phyloP scores from a whole-genome alignment of 2,113 vertebrate genomes.

The Arizona elegans region DNA sequence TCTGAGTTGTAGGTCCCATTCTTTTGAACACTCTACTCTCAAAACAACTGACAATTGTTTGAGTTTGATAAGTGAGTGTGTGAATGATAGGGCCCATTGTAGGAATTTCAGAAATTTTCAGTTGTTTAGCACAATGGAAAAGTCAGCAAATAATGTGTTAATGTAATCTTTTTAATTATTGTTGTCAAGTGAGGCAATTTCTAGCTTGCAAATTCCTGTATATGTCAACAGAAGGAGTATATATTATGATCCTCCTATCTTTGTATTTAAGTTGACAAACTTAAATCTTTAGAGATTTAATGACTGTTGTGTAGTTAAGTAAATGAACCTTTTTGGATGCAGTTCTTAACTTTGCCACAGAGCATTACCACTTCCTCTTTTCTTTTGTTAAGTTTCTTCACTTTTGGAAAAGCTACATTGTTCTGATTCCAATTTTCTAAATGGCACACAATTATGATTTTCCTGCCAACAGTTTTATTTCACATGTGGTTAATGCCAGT shows the following conservation, averaged over 20 bases:
- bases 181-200: conserved; percentile 10
- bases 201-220: background rate
- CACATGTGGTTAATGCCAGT: conserved; percentile 55
- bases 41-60: background rate
- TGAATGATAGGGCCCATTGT: background rate
- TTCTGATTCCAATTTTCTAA: conserved; percentile 60
- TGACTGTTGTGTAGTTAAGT: background rate
- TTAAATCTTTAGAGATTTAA: background rate
- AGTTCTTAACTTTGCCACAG: conserved; percentile 13
- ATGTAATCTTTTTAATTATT: conserved; percentile 21
- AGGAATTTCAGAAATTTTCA: background rate
- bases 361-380: conserved; percentile 33
- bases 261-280: conserved; percentile 14
- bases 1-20: background rate
- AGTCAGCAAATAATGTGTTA: background rate
- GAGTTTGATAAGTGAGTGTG: background rate
- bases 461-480: conserved; percentile 68
- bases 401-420: conserved; percentile 50
- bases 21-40: background rate
- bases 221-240: conserved; percentile 17
- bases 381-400: conserved; percentile 46
- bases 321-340: background rate
- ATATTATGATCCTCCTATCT: conserved; percentile 25
- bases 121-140: background rate
- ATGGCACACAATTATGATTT: conserved; percentile 49